Evolutionary conservation across 2,888 invertebrate genomes (phyloP), one percentile per base, ranked within the genome.

Genomic region (Liposcelis brunnea): DNA sequence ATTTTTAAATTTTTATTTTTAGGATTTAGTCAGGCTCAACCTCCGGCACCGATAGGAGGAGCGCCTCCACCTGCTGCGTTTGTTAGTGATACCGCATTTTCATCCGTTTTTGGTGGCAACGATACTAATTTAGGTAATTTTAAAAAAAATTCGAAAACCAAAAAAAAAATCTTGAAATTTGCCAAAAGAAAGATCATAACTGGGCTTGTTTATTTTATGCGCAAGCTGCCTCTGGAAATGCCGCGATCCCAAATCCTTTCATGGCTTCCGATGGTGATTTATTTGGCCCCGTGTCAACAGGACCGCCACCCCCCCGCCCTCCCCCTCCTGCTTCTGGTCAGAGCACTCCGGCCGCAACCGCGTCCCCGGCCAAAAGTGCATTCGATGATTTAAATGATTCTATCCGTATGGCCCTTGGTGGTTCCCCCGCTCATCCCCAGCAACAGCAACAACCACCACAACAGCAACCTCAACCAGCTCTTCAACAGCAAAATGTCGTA

Each of bases 41-140:
- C 26, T n/a, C n/a, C n/a, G 15, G 15, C 45, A 42, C 11, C 40
- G 19, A 32, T 15, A 10, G 16, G 14, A 32, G 40, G 18, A n/a
- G 45, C 52, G 19, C 51, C 51, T 14, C 51, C 51, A 19, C 49
- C 54, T 44, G 55, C 56, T 52, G 55, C 57, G 45, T 62, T 62
- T 54, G 61, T 86, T 61, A 77, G 83, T 60, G 87, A 87, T 64
- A 83, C 80, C 67, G 81, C 78, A 70, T 87, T 87, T 70, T 78
- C 80, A 59, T 80, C 84, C 58, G 86, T 86, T 56, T 89, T 89
- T 68, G 86, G 84, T 65, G 77, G 73, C 66, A 67, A 73, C 58
- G 80, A 80, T 62, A 65, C 72, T 54, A 63, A 71, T 66, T 47
- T 55, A 45, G 57, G 58, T 59, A 51, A 54, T 51, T n/a, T n/a